Conservation (phyloP, 2,797 vertebrate genomes). For the Myotis planiceps region DNA sequence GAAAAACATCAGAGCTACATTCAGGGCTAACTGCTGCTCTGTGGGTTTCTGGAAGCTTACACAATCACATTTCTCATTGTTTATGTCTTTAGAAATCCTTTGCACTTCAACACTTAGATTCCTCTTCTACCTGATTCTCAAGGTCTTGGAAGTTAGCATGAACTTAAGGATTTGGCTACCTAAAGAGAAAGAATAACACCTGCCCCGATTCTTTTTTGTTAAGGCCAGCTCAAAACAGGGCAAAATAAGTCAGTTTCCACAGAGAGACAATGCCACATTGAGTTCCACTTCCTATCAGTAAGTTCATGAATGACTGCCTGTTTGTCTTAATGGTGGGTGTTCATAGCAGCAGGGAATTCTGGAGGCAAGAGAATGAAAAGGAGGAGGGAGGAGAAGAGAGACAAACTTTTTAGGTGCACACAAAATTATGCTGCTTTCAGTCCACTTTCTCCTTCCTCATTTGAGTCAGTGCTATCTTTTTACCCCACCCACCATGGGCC, state of each 20-base stretch:
- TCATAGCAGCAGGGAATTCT: constrained; percentile 32
- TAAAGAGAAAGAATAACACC: background rate
- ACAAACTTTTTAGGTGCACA: background rate
- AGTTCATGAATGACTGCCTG: background rate
- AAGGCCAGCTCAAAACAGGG: background rate
- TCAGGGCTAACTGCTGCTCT: background rate
- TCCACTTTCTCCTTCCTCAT: accelerated
- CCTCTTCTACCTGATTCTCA: background rate
- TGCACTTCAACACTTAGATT: background rate
- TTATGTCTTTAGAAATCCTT: background rate
- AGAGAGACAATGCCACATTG: background rate
- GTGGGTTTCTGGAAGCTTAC: background rate
- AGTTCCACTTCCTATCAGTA: background rate
- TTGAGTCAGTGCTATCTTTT: background rate
- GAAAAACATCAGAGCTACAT: background rate
- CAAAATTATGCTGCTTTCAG: background rate
- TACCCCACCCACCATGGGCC: background rate
- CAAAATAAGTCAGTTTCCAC: background rate
- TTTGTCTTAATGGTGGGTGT: background rate
- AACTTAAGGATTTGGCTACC: background rate
- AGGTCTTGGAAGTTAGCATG: background rate
- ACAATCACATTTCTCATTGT: background rate
- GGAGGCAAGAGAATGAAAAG: background rate
- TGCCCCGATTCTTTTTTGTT: background rate
- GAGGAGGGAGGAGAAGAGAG: background rate